Percentiles rank a stretch among this genome's conserved stretches.
Conservation (phyloP, 2,113 vertebrate genomes). For the Channa maculata region DNA sequence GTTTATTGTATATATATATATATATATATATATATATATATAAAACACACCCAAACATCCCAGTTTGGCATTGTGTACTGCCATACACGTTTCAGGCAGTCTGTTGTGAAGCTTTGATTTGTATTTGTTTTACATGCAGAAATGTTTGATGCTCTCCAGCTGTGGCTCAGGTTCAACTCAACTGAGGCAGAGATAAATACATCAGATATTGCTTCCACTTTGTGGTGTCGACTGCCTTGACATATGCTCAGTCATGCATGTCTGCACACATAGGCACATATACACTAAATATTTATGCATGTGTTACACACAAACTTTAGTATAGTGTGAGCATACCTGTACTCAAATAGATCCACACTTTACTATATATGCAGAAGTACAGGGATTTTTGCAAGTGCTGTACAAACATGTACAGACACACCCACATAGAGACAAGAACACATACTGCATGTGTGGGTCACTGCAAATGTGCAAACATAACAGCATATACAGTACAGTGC, state of each 20-base stretch:
- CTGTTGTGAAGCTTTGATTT: not conserved
- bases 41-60: no score
- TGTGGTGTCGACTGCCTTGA: not conserved
- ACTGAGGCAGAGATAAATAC: not conserved
- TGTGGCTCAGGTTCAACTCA: constrained; percentile 14
- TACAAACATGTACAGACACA: not conserved
- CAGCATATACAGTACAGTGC: not conserved
- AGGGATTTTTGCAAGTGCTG: not conserved
- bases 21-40: no score
- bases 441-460: constrained; percentile 1
- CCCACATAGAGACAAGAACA: not conserved
- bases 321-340: not conserved
- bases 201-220: constrained; percentile 10
- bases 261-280: constrained; percentile 5
- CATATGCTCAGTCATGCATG: not conserved
- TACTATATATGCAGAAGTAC: not conserved
- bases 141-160: not conserved
- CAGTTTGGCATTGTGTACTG: no score
- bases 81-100: no score
- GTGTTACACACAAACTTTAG: not conserved
- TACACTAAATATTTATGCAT: not conserved
- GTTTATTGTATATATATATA: no score
- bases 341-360: not conserved
- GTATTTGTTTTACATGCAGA: constrained; percentile 10
- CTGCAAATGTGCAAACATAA: constrained; percentile 30